Conservation (phyloP, 2,797 vertebrate species). For the Sebastiscus albofasciatus region DNA sequence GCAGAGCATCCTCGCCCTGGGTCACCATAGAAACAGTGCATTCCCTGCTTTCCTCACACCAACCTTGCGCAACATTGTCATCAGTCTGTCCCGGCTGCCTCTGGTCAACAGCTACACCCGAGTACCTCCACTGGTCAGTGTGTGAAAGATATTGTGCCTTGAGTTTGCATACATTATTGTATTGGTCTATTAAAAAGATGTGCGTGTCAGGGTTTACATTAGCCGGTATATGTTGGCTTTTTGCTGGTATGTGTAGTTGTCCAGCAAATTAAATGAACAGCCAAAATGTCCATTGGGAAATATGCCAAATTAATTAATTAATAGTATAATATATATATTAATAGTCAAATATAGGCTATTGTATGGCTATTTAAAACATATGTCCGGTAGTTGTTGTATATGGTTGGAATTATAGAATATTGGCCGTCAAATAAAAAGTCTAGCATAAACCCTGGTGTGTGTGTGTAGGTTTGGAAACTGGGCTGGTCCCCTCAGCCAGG, state of each 20-base stretch:
- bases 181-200: not conserved
- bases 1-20: constrained; percentile 88
- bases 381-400: too few relatives aligned
- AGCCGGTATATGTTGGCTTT: too few relatives aligned
- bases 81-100: constrained; percentile 94
- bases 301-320: too few relatives aligned
- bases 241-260: too few relatives aligned
- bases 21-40: constrained; percentile 86
- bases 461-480: constrained; percentile 93
- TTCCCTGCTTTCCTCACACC: constrained; percentile 92
- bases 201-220: not conserved
- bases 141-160: not conserved
- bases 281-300: too few relatives aligned
- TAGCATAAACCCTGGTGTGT: not conserved
- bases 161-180: not conserved
- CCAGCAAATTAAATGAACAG: too few relatives aligned
- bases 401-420: too few relatives aligned
- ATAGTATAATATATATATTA: too few relatives aligned
- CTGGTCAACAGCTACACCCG: constrained; percentile 96
- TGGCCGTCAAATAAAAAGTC: too few relatives aligned
- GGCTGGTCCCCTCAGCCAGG: constrained; percentile 94
- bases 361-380: too few relatives aligned
- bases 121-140: constrained; percentile 93
- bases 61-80: constrained; percentile 89
- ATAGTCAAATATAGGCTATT: too few relatives aligned